phyloP scores from a whole-genome alignment of 2,797 vertebrate species.

The Argyrosomus regius region DNA sequence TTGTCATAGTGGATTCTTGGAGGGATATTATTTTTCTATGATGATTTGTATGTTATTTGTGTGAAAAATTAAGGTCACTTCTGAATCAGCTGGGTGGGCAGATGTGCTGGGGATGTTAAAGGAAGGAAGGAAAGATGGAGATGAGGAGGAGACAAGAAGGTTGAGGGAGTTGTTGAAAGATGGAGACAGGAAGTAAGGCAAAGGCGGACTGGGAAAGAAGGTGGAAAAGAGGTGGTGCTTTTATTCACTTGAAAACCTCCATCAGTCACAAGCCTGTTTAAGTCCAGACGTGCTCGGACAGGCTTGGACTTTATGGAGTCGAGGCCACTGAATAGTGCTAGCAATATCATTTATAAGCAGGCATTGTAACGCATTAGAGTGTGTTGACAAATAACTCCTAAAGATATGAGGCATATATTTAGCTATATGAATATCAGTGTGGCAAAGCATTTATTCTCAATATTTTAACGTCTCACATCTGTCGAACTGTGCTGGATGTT shows the following conservation, averaged over 20 bases:
- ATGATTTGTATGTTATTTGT: constrained; percentile 77
- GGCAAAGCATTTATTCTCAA: constrained; percentile 84
- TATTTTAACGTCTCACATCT: constrained; percentile 83
- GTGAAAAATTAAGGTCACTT: constrained; percentile 67
- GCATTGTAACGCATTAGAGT: constrained; percentile 73
- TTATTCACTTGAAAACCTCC: constrained; percentile 78
- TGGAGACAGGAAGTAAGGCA: constrained; percentile 72
- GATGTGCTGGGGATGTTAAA: constrained; percentile 33
- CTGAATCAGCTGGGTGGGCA: constrained; percentile 43
- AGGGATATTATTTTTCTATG: constrained; percentile 86
- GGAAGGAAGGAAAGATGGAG: constrained; percentile 32
- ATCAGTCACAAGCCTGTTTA: constrained; percentile 49
- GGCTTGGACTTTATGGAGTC: constrained; percentile 51
- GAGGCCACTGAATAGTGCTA: constrained; percentile 77
- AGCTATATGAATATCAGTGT: constrained; percentile 83
- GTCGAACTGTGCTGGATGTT: constrained; percentile 89
- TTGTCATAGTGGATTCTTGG: constrained; percentile 80
- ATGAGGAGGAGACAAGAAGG: constrained; percentile 42
- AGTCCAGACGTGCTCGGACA: constrained; percentile 30
- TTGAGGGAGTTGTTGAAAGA: constrained; percentile 36
- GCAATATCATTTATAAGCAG: constrained; percentile 76
- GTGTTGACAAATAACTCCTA: constrained; percentile 75
- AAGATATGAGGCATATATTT: constrained; percentile 81
- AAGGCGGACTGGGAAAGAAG: constrained; percentile 34
- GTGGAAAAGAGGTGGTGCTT: constrained; percentile 54